A percentile compares a stretch with the other conserved stretches of the same genome.
phyloP scores from a whole-genome alignment of 2,888 invertebrate genomes.

The Himalopsyche anomala region DNA sequence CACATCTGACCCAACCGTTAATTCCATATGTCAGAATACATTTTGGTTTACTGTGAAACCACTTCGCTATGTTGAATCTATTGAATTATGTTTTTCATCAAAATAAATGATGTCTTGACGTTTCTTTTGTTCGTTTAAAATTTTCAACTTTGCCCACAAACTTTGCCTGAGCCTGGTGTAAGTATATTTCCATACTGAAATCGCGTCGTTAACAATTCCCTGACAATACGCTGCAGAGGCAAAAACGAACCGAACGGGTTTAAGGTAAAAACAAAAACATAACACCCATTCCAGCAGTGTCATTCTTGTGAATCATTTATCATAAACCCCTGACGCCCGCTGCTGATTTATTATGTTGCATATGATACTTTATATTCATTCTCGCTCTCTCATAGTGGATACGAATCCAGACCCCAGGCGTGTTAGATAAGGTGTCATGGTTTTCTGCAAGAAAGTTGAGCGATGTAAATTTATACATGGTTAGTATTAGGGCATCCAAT shows the following conservation, averaged over 20 bases:
- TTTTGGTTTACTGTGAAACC: too few relatives aligned
- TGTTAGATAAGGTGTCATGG: slow-evolving; percentile 5
- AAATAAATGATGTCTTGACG: too few relatives aligned
- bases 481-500: too few relatives aligned
- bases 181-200: too few relatives aligned
- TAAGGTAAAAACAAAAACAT: slow-evolving; percentile 26
- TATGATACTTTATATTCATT: slow-evolving; percentile 18
- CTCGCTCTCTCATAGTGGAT: slow-evolving; percentile 14
- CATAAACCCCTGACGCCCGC: slow-evolving; percentile 20
- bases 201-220: too few relatives aligned
- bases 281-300: slow-evolving; percentile 26
- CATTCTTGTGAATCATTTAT: slow-evolving; percentile 23
- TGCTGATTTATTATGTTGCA: slow-evolving; percentile 18
- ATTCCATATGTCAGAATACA: too few relatives aligned
- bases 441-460: background rate
- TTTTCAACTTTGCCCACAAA: too few relatives aligned
- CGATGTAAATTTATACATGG: background rate
- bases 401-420: slow-evolving; percentile 12
- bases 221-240: background rate
- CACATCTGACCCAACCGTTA: too few relatives aligned
- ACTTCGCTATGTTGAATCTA: too few relatives aligned
- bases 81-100: too few relatives aligned
- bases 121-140: too few relatives aligned
- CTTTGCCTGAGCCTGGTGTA: too few relatives aligned
- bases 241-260: background rate